Base-by-base conservation (phyloP, 2,797 vertebrate genomes). In the Coreius guichenoti region DNA sequence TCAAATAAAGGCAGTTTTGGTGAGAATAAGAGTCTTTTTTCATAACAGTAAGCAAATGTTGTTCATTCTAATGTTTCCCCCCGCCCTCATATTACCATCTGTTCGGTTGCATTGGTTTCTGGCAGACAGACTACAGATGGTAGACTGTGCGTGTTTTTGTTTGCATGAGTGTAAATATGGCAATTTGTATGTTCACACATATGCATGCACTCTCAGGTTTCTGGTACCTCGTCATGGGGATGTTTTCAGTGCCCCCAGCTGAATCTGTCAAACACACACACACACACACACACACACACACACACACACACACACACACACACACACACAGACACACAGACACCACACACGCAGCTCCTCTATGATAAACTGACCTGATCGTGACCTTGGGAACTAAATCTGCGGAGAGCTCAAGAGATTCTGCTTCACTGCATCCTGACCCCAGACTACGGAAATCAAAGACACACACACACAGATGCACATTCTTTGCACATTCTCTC, bases 391-490 rank as follows among this genome's bases (percentile, higher is more conserved):
- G 68, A 83, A 83, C 81, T 73, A 87, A 72, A 83, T 79, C 68
- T 73, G 80, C 8, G 1, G 69, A 81, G 86, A 69, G 79, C 80
- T 76, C 86, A 85, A 75, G 78, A 83, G 81, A 72, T 88, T 86
- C 74, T 80, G 81, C 87, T 87, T 82, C 83, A 84, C 80, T 87
- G 83, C 49, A 56, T 74, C 65, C 78, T 84, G 83, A 82, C 85
- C 74, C 79, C 67, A 75, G 49, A 84, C 69, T 90, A 78, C 75
- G 49, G 51, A 84, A 84, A 84, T 84, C 83, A 84, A 69, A 84
- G 49, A 70, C 75, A 70, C 39, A 11, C 68, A 82, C 81, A 72
- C 80, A 68, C 39, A 80, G 14, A 51, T n/a, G 26, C 56, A 63
- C 67, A 56, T 54, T 75, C 47, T 51, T 29, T n/a, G n/a, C n/a